These are phyloP conservation scores for Aplocera efformata DNA, from an alignment of 2,888 invertebrate genomes.

Conservation along the genomic window DNA sequence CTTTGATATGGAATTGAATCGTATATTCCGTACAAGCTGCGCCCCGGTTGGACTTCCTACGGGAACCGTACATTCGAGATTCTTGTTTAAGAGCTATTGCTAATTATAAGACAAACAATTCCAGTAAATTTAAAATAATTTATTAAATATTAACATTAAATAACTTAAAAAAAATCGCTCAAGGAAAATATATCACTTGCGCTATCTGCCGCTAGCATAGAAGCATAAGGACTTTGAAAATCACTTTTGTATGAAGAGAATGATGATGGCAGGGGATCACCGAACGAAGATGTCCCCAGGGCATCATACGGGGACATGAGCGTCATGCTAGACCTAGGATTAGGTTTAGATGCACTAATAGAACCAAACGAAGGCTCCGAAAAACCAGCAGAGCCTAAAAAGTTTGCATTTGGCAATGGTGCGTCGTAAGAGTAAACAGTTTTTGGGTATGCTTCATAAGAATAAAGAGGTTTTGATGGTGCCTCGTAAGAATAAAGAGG, in stretches of 20 bases:
- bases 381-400: conserved; percentile 24
- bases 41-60: too few species aligned
- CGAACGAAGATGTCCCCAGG: conserved; percentile 33
- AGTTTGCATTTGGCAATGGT: conserved; percentile 29
- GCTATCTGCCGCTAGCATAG: conserved; percentile 41
- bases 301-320: conserved; percentile 56
- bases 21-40: too few species aligned
- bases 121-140: conserved; percentile 14
- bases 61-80: too few species aligned
- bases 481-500: neutral
- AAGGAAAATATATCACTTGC: conserved; percentile 45
- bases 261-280: conserved; percentile 29
- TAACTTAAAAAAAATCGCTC: conserved; percentile 35
- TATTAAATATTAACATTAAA: conserved; percentile 10
- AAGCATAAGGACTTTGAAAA: conserved; percentile 51
- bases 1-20: too few species aligned
- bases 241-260: conserved; percentile 41
- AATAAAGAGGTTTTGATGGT: neutral
- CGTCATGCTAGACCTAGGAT: conserved; percentile 34
- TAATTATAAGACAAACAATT: conserved; percentile 5
- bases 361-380: conserved; percentile 13
- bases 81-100: too few species aligned
- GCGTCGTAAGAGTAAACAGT: too few species aligned
- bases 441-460: neutral
- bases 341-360: conserved; percentile 11